Evolutionary conservation across 2,888 invertebrate species (phyloP).

Genomic region (Drosophila limbata): DNA sequence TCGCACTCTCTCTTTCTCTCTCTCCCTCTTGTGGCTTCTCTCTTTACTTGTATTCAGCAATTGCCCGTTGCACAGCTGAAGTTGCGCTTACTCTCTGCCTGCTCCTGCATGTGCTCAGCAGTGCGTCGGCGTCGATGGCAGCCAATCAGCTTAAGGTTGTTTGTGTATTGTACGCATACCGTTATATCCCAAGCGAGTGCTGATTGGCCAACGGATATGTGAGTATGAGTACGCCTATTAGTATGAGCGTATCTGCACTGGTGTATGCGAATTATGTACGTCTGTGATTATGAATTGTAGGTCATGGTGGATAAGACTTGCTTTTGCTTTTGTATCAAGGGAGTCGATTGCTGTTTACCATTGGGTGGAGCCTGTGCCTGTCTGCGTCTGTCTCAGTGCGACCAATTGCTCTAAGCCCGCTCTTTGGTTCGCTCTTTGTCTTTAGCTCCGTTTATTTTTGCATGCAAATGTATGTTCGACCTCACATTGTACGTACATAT

Average conservation of each 20-base stretch:
- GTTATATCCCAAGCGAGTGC: slow-evolving; percentile 13
- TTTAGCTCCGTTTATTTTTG: background rate
- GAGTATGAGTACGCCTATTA: background rate
- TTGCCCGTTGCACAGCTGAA: slow-evolving; percentile 23
- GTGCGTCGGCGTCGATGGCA: slow-evolving; percentile 39
- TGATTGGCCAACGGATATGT: slow-evolving; percentile 38
- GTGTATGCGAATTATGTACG: slow-evolving; percentile 2
- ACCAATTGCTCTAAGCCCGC: slow-evolving; percentile 39
- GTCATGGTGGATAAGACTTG: slow-evolving; percentile 52
- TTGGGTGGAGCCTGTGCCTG: slow-evolving; percentile 55
- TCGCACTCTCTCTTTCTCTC: slow-evolving; percentile 9
- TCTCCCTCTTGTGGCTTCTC: slow-evolving; percentile 7
- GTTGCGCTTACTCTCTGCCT: slow-evolving; percentile 29
- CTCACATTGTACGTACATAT: background rate
- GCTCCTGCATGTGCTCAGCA: slow-evolving; percentile 7
- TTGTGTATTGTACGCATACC: slow-evolving; percentile 30
- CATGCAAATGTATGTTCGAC: background rate
- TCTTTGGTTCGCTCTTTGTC: slow-evolving; percentile 37
- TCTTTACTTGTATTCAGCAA: slow-evolving; percentile 52
- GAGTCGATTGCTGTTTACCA: slow-evolving; percentile 28
- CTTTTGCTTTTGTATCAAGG: slow-evolving; percentile 12
- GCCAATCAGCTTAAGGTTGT: slow-evolving; percentile 39
- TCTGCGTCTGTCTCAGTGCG: slow-evolving; percentile 8
- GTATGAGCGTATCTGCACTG: background rate
- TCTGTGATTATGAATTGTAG: slow-evolving; percentile 32